These are phyloP conservation scores for Anarhynchus alexandrinus DNA, from an alignment of 2,113 vertebrate genomes.

Conservation along the genomic window DNA sequence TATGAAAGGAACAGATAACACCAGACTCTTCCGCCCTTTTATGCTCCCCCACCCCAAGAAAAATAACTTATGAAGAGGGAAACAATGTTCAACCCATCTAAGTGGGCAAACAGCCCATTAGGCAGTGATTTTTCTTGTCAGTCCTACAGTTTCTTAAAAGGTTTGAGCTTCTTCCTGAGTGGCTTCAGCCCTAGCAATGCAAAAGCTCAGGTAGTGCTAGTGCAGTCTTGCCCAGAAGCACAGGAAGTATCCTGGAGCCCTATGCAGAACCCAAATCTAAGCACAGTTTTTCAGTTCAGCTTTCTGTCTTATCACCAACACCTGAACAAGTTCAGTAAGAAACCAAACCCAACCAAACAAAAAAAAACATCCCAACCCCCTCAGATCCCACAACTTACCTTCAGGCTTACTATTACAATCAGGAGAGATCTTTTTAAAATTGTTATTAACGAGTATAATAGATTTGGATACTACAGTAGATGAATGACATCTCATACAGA, in stretches of 20 bases:
- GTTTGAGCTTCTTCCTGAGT: background rate
- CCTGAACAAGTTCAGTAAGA: background rate
- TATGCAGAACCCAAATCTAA: background rate
- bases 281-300: background rate
- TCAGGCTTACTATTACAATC: background rate
- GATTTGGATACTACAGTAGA: background rate
- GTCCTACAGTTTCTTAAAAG: background rate
- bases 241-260: background rate
- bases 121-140: background rate
- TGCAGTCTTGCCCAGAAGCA: background rate
- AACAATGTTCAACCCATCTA: background rate
- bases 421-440: background rate
- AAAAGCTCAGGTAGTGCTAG: background rate
- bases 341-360: background rate
- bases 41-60: fast-evolving
- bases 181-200: background rate
- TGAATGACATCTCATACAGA: background rate
- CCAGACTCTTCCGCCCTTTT: background rate
- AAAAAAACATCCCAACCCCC: fast-evolving
- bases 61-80: background rate
- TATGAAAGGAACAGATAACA: background rate
- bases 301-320: background rate
- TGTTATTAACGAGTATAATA: background rate
- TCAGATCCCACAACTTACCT: background rate
- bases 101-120: background rate